A percentile compares a stretch with the other conserved stretches of the same genome.
Evolutionary conservation across 2,113 vertebrate species (phyloP).

Genomic region (Calidris pygmaea): DNA sequence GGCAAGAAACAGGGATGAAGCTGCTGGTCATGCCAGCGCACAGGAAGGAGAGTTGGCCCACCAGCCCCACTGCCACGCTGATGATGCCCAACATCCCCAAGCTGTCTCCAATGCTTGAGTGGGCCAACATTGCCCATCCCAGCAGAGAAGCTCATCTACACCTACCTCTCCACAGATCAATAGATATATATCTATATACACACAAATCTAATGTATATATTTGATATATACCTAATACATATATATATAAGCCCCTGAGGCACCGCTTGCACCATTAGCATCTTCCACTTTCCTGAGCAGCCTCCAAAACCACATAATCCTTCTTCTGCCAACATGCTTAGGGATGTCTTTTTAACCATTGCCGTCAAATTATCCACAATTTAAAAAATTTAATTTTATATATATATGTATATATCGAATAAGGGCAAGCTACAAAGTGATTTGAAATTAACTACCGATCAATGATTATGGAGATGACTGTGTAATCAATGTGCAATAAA

Average conservation of each 20-base stretch:
- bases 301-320: background rate
- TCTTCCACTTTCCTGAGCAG: background rate
- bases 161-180: background rate
- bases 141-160: background rate
- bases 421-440: background rate
- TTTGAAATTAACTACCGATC: background rate
- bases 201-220: no score
- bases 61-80: background rate
- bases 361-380: background rate
- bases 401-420: accelerated
- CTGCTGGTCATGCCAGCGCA: accelerated
- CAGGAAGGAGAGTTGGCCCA: background rate
- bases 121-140: background rate
- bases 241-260: background rate
- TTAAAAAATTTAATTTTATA: background rate
- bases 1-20: background rate
- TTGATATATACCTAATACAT: no score
- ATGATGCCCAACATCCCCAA: background rate
- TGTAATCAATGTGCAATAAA: background rate
- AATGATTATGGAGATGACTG: background rate
- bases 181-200: background rate
- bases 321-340: background rate
- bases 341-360: background rate
- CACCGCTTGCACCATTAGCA: background rate
- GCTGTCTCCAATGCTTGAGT: accelerated